These are phyloP conservation scores for Chaetogeoica ovagalla DNA, from an alignment of 2,888 invertebrate species.

Conservation along the genomic window DNA sequence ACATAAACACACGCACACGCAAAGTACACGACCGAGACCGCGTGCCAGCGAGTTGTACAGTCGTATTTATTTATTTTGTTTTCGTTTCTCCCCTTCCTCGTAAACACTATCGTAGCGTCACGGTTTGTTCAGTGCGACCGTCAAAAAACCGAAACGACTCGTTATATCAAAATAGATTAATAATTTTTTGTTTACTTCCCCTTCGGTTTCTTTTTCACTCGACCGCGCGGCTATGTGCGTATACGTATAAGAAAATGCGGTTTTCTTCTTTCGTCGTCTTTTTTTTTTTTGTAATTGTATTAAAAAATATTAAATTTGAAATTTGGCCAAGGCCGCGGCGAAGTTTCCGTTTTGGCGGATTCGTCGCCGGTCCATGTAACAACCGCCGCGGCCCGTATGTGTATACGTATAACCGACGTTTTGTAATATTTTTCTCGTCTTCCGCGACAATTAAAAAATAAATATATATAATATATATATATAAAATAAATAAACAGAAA, in stretches of 20 bases:
- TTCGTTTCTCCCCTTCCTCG: neutral
- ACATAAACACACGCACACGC: too few relatives aligned
- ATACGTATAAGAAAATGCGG: too few relatives aligned
- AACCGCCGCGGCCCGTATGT: too few relatives aligned
- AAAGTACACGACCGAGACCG: slow-evolving; percentile 8
- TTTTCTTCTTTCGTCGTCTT: neutral
- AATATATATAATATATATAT: too few relatives aligned
- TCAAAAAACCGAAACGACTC: slow-evolving; percentile 28
- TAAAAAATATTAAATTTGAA: neutral
- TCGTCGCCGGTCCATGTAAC: neutral
- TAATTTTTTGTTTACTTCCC: neutral
- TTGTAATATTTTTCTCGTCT: too few relatives aligned
- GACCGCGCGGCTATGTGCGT: neutral
- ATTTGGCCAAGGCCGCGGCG: slow-evolving; percentile 13
- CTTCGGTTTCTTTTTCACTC: neutral
- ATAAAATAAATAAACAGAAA: too few relatives aligned
- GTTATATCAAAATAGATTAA: slow-evolving; percentile 31
- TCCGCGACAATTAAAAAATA: too few relatives aligned
- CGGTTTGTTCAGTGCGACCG: slow-evolving; percentile 10
- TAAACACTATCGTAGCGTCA: neutral
- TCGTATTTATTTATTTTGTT: too few relatives aligned
- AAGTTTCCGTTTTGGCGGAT: slow-evolving; percentile 34
- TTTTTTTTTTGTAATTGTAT: neutral
- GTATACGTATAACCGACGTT: neutral
- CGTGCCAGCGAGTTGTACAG: slow-evolving; percentile 23